Base-by-base conservation (phyloP, 1,140 invertebrate species). In the Limonius californicus region DNA sequence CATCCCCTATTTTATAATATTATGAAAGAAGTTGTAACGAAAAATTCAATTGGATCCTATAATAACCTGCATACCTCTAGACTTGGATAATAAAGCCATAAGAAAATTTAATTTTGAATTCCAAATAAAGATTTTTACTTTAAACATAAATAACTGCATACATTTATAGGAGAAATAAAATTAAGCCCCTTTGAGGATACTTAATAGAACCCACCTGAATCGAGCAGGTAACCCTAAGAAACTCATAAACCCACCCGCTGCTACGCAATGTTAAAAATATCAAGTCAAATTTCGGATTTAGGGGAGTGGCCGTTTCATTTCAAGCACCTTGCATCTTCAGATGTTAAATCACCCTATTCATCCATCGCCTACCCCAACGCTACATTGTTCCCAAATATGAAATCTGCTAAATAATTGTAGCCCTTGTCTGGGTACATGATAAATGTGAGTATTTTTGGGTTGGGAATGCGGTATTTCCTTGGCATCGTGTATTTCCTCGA, bases 361-460 rank as follows among this genome's bases (percentile, higher is more conserved):
- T 50, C 45, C 14, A 19, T 21, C 7, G 45, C 16, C 45, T 50
- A 50, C n/a, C 45, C 45, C 45, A 21, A 50, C n/a, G 9, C 45
- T 2, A 3, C 14, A 50, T 50, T 50, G 45, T 50, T 50, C 45
- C 45, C 7, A 19, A 50, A 50, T 19, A 50, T 50, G 57, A 64
- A 64, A 60, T 64, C 62, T 64, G 62, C 62, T 59, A 59, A 61
- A 61, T 64, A 64, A 64, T 64, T 64, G 62, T 61, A 57, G 62
- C 57, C 58, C 62, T 45, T 60, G 62, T 64, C 62, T 54, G 53
- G 20, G 14, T 35, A 55, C 18, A 54, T 60, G 57, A 64, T 64
- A 64, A 64, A 64, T 64, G 62, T 64, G 45, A 18, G 14, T 50
- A 50, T 50, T 2, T 19, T 50, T 9, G 7, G 7, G 8, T 14